phyloP scores from a whole-genome alignment of 2,797 vertebrate species.

The Chelidonichthys spinosus region DNA sequence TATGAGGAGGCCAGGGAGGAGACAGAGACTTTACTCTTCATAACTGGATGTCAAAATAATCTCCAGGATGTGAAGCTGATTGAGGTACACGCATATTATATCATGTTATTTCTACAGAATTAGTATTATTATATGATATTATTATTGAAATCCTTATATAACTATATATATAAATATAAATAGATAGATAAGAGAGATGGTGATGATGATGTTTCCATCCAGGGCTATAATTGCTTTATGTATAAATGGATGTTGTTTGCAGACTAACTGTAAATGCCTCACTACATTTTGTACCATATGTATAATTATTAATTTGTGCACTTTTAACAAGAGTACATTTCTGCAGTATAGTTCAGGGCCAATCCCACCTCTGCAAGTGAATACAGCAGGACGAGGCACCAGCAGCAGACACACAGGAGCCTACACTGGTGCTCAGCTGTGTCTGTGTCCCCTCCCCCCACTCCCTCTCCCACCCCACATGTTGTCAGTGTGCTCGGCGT shows the following conservation, averaged over 20 bases:
- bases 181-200: too few species aligned
- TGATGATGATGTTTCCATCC: neutral
- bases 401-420: conserved; percentile 36
- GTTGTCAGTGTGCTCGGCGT: conserved; percentile 73
- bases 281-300: neutral
- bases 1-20: conserved; percentile 26
- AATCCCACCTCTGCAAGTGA: conserved; percentile 8
- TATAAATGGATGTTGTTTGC: neutral
- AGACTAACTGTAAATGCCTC: neutral
- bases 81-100: too few species aligned
- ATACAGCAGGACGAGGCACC: conserved; percentile 26
- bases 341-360: neutral
- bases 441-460: conserved; percentile 8
- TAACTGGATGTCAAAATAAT: conserved; percentile 6
- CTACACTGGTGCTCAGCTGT: conserved; percentile 29
- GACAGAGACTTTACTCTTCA: conserved; percentile 25
- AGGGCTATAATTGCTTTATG: neutral
- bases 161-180: too few species aligned
- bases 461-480: conserved; percentile 22
- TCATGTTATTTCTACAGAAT: too few species aligned
- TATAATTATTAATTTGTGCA: neutral
- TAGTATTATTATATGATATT: too few species aligned
- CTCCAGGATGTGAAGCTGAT: neutral
- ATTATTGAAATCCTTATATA: too few species aligned
- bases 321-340: neutral